phyloP scores from a whole-genome alignment of 2,113 vertebrate genomes.

The Coptodon bakossiorum region DNA sequence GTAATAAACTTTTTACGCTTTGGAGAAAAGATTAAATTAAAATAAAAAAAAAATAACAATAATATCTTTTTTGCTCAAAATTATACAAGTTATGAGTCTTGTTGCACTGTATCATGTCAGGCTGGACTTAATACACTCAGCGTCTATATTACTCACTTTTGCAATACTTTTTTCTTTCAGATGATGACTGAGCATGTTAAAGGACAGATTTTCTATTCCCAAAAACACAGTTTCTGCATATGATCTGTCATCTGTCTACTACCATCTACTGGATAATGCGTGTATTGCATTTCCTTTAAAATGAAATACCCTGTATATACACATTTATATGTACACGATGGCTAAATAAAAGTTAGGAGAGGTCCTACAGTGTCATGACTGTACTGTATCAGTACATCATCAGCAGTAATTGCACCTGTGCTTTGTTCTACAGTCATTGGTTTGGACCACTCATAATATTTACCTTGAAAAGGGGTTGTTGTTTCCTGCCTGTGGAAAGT shows the following conservation, averaged over 20 bases:
- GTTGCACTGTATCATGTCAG: no score
- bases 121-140: neutral
- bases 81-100: no score
- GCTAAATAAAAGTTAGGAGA: neutral
- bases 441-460: neutral
- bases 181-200: neutral
- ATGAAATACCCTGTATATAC: neutral
- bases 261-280: conserved; percentile 2
- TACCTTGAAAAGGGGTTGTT: neutral
- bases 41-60: no score
- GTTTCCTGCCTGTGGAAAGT: neutral
- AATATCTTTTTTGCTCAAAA: no score
- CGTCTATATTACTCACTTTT: neutral
- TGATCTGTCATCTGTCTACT: neutral
- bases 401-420: neutral
- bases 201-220: neutral
- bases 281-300: neutral
- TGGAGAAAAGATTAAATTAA: neutral
- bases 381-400: neutral
- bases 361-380: neutral
- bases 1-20: neutral
- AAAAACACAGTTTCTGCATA: accelerated
- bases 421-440: neutral
- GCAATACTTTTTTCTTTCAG: neutral
- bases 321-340: neutral